Conservation (phyloP, 2,888 invertebrate species). For the Cremastinae sp. region DNA sequence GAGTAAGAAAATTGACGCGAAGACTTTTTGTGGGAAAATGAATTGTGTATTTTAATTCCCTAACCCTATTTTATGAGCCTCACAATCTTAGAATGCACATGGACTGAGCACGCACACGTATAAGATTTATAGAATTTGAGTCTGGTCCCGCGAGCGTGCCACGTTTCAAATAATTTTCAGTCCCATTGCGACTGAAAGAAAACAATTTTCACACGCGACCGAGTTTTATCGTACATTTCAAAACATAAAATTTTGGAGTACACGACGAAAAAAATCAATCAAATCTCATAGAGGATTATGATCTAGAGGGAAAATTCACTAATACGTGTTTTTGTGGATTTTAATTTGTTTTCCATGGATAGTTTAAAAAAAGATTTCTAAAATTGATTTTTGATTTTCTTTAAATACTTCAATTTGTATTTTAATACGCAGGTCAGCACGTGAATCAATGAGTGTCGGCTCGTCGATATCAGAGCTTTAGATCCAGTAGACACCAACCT, state of each 20-base stretch:
- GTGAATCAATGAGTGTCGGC: constrained; percentile 59
- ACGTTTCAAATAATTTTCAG: constrained; percentile 41
- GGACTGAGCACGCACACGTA: constrained; percentile 16
- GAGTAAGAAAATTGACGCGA: constrained; percentile 56
- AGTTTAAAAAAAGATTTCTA: no score
- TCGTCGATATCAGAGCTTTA: constrained; percentile 31
- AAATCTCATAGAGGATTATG: neutral
- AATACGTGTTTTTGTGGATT: no score
- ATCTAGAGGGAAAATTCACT: neutral
- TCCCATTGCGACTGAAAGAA: constrained; percentile 31
- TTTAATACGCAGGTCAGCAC: constrained; percentile 7
- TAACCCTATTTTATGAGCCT: constrained; percentile 63
- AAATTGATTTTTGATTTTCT: no score
- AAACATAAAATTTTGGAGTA: neutral
- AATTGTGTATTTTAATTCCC: constrained; percentile 70
- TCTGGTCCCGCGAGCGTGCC: constrained; percentile 39
- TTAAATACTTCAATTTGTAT: no score
- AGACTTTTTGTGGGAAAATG: constrained; percentile 69
- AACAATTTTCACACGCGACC: constrained; percentile 51
- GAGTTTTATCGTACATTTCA: neutral
- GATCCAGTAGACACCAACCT: constrained; percentile 43
- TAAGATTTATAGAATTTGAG: constrained; percentile 39
- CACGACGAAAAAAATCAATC: neutral
- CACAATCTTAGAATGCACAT: constrained; percentile 31
- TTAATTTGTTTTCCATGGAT: no score